These are phyloP conservation scores for Melieria picta DNA, from an alignment of 2,888 invertebrate species.

Conservation along the genomic window DNA sequence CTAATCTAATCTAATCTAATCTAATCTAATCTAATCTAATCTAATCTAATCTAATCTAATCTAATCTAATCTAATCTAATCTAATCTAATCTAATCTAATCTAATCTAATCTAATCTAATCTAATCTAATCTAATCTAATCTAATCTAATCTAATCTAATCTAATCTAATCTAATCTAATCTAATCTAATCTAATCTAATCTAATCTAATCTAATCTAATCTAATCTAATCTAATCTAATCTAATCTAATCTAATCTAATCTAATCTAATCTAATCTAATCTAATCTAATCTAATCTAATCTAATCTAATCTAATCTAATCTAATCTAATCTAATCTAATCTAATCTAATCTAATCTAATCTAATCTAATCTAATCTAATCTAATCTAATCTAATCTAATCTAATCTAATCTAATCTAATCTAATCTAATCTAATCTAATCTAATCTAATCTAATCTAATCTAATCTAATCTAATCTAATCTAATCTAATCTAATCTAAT, in stretches of 20 bases:
- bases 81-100: not conserved
- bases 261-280: not conserved
- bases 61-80: not conserved
- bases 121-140: not conserved
- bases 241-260: not conserved
- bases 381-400: not conserved
- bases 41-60: not conserved
- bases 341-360: not conserved
- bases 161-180: not conserved
- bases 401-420: not conserved
- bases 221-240: not conserved
- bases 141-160: not conserved
- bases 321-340: not conserved
- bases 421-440: not conserved
- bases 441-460: not conserved
- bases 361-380: not conserved
- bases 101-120: not conserved
- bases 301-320: not conserved
- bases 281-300: not conserved
- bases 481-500: not conserved
- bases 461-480: not conserved
- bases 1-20: not conserved
- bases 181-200: not conserved
- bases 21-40: not conserved
- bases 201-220: not conserved